Base-by-base conservation (phyloP, 92 coral and sea anemone species). In the Plumapathes pennacea region DNA sequence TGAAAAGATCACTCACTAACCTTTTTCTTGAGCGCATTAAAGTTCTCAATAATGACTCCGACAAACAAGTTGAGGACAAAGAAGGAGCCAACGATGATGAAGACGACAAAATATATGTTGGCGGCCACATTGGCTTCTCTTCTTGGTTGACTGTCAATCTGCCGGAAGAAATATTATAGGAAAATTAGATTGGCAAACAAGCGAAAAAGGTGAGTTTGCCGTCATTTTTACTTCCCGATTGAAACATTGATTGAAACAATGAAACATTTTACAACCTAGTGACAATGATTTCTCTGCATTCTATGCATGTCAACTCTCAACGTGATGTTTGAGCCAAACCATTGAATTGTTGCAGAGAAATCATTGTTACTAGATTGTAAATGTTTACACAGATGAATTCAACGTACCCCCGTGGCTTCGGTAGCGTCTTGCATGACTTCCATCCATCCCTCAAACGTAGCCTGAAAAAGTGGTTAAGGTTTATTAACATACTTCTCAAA, bases 381-480 rank as follows among this genome's bases (percentile, higher is more conserved):
- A n/a, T n/a, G n/a, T n/a, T n/a, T n/a, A n/a, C n/a, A n/a, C n/a
- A n/a, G n/a, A n/a, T n/a, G n/a, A n/a, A n/a, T n/a, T n/a, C n/a
- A n/a, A n/a, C n/a, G n/a, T 50, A 90, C 97, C 89, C 67, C 64
- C 0, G 90, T 81, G 5, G 95, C 62, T 50, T 90, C 97, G 9
- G 86, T 95, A 24, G 97, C 97, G 57, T 82, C 91, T 23, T 62
- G 60, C 97, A 90, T 90, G 17, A 90, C 62, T 19, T 81, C 90
- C 64, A 90, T 81, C 97, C 97, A 90, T 12, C 97, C 97, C 68
- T 90, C 97, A 62, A 82, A 85, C 5, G 97, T 90, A 26, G 97
- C 97, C 97, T 90, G 50, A 0, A 20, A 25, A 20, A 32, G 43
- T 44, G 10, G 20, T 8, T 5, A 46, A 23, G n/a, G n/a, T n/a